Evolutionary conservation across 2,888 invertebrate species (phyloP).

Genomic region (Heliothis peltigera): DNA sequence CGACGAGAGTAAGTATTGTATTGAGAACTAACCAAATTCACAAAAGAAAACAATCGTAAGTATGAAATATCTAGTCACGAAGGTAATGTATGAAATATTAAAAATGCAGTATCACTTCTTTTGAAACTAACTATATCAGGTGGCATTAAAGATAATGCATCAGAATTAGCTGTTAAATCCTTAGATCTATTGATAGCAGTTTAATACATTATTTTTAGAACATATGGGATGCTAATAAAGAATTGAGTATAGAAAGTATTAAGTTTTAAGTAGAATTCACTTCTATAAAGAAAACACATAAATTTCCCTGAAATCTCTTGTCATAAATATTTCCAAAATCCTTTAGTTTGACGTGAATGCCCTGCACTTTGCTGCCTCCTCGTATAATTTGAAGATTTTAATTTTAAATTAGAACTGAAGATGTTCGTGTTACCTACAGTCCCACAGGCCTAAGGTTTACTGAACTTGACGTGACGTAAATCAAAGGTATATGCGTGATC

Average conservation of each 20-base stretch:
- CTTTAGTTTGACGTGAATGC: not conserved
- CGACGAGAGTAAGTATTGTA: slow-evolving; percentile 10
- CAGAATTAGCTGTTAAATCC: not conserved
- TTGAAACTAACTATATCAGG: not conserved
- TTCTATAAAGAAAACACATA: no score
- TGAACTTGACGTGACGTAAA: no score
- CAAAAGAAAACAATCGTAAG: not conserved
- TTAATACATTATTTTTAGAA: no score
- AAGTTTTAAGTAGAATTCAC: not conserved
- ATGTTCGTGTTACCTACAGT: no score
- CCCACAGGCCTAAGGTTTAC: not conserved
- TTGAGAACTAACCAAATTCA: not conserved
- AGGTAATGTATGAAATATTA: not conserved
- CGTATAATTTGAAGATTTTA: slow-evolving; percentile 9
- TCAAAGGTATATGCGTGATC: not conserved
- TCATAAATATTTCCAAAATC: not conserved
- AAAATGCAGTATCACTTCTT: not conserved
- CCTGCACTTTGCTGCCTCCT: not conserved
- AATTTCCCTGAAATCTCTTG: slow-evolving; percentile 9
- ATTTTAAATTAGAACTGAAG: not conserved
- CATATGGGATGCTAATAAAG: no score
- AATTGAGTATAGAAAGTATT: not conserved
- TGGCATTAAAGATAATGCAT: no score
- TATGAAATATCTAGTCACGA: not conserved
- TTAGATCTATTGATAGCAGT: not conserved